Conservation (phyloP, 2,888 invertebrate genomes). For the Caenorhabditis macrosperma region DNA sequence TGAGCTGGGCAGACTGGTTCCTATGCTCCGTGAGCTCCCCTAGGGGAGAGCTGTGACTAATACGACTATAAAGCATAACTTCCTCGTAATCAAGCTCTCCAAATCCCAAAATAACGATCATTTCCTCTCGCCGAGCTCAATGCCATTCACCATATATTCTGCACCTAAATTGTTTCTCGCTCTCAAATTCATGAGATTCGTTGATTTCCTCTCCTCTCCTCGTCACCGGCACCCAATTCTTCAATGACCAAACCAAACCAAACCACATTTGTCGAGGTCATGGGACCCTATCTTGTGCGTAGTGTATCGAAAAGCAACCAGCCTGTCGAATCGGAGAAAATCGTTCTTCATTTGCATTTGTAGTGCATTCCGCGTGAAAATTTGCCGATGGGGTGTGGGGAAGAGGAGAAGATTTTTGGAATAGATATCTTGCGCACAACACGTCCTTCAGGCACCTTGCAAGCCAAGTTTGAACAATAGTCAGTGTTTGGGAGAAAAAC, state of each 20-base stretch:
- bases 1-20: too few species aligned
- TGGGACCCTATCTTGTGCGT: background rate
- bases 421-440: background rate
- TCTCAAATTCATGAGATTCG: constrained; percentile 49
- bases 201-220: constrained; percentile 7
- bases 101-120: too few species aligned
- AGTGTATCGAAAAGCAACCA: too few species aligned
- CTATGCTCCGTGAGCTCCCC: too few species aligned
- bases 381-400: too few species aligned
- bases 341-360: too few species aligned
- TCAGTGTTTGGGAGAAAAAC: background rate
- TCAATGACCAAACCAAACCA: background rate
- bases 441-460: background rate
- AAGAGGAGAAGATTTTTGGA: constrained; percentile 6
- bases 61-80: too few species aligned
- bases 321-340: background rate
- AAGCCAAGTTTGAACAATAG: background rate
- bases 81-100: too few species aligned
- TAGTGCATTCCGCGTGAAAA: too few species aligned
- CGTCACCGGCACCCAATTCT: background rate
- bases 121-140: too few species aligned
- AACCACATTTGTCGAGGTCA: constrained; percentile 18
- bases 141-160: constrained; percentile 25
- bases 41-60: too few species aligned
- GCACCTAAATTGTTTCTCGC: constrained; percentile 8